Evolutionary conservation across 2,797 vertebrate species (phyloP), one percentile per base, ranked within the genome.

Genomic region (Masticophis lateralis): DNA sequence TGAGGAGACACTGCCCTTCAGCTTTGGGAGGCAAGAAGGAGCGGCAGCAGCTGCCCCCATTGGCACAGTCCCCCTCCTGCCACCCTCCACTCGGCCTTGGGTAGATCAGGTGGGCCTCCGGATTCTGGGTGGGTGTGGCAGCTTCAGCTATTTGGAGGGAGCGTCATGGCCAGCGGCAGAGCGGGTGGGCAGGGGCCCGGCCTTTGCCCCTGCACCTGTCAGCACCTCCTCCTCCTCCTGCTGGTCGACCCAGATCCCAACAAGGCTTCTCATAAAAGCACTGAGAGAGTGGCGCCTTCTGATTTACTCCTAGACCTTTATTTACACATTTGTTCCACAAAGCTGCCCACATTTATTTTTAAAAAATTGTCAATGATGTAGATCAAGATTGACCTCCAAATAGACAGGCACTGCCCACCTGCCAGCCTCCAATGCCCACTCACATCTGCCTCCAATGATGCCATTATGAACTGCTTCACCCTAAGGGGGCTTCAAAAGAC

Each of bases 111-210:
- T 7, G 66, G n/a, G 66, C n/a, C 66, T n/a, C 28, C 13, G n/a
- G n/a, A 32, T 16, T 32, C 66, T 69, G n/a, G n/a, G 13, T 14
- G 66, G n/a, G 14, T 1, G 5, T 0, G 2, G n/a, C 0, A 5
- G 66, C 28, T 32, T 69, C 66, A 69, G 66, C n/a, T n/a, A 14
- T 69, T 69, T 69, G n/a, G n/a, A 32, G 66, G 13, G 13, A 69
- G 66, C 2, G 0, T 16, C 66, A 32, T n/a, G 66, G 28, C 5
- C 13, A 2, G 13, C n/a, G 32, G 63, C n/a, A 69, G n/a, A 16
- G 13, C 2, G n/a, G 2, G 28, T 28, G 27, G 66, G 28, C 28
- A 0, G 28, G 28, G 28, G 13, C 5, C 61, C 4, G 0, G n/a
- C 5, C 66, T 69, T 69, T 16, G n/a, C n/a, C 66, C 13, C 66